Evolutionary conservation across 2,113 vertebrate species (phyloP), one percentile per base, ranked within the genome.

Genomic region (Copsychus sechellarum): DNA sequence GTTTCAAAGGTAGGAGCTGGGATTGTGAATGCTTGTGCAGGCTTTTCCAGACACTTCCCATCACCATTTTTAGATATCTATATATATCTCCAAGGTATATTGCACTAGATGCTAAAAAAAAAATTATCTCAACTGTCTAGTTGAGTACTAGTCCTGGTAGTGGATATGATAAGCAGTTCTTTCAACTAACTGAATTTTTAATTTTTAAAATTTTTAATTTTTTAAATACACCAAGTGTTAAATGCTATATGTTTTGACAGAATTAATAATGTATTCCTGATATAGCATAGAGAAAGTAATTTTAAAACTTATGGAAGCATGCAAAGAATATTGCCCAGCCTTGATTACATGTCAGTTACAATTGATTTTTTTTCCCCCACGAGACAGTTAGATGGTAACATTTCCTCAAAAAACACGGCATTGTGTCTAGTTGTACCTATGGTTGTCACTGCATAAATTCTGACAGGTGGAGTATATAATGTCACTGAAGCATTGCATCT

Each of bases 21-120:
- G 28, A n/a, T 16, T 78, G 34, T 81, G 7, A 62, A 19, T 0
- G 0, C 25, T 67, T 60, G 25, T 17, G 14, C 21, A 36, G n/a
- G 31, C 31, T 65, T 71, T 78, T 60, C 48, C 42, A 81, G 57
- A 29, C 43, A 36, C 47, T 31, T 67, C 25, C 24, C 26, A 6
- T 60, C 67, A 43, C 34, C 26, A 5, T 45, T 87, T 88, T 74
- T 71, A 42, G 22, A 14, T 24, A 36, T 36, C 8, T 36, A 36
- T 90, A 1, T 2, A 0, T 43, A 14, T 50, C 31, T 82, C 38
- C 11, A 38, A 45, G 22, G 6, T 72, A 19, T 69, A 26, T 45
- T 71, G 43, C n/a, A 50, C 29, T 81, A 8, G 58, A 42, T 80
- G 26, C 34, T 76, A 73, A 73, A 88, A n/a, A 79, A 81, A 42